Conservation (phyloP, 2,888 invertebrate species). For the Hartigia nigra region DNA sequence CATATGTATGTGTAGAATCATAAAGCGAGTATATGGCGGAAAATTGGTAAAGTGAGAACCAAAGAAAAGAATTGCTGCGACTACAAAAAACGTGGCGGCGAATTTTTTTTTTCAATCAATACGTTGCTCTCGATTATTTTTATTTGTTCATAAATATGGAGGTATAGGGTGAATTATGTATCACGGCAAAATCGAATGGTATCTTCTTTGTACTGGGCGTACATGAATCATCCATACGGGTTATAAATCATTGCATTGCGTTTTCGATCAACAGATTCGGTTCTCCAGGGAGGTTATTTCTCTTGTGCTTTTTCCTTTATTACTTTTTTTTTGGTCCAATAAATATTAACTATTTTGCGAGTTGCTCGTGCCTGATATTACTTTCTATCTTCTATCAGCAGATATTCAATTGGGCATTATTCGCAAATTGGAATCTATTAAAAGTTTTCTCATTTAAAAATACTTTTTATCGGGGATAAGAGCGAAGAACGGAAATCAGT, state of each 20-base stretch:
- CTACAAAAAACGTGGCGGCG: not conserved
- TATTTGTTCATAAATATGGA: not conserved
- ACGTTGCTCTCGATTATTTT: not conserved
- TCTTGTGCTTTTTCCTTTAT: not conserved
- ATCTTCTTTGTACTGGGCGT: not conserved
- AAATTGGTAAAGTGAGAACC: not conserved
- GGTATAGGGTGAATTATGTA: not conserved
- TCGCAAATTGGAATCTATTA: conserved; percentile 28
- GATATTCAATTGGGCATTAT: conserved; percentile 30
- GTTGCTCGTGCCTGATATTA: not conserved
- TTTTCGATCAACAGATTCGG: not conserved
- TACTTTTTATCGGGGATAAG: no score
- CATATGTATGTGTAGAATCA: not conserved
- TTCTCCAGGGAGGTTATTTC: not conserved
- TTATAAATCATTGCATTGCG: not conserved
- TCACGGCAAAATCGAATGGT: not conserved
- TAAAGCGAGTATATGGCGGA: not conserved
- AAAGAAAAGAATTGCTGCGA: not conserved
- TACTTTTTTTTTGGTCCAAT: not conserved
- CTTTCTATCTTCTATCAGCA: conserved; percentile 8
- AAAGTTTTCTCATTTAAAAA: conserved; percentile 39
- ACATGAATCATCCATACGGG: not conserved
- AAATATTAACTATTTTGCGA: not conserved
- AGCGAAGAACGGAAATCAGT: no score
- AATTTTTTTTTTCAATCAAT: not conserved